A percentile compares a stretch with the other conserved stretches of the same genome.
These are phyloP conservation scores for Meganola albula DNA, from an alignment of 2,888 invertebrate species.

Conservation along the genomic window DNA sequence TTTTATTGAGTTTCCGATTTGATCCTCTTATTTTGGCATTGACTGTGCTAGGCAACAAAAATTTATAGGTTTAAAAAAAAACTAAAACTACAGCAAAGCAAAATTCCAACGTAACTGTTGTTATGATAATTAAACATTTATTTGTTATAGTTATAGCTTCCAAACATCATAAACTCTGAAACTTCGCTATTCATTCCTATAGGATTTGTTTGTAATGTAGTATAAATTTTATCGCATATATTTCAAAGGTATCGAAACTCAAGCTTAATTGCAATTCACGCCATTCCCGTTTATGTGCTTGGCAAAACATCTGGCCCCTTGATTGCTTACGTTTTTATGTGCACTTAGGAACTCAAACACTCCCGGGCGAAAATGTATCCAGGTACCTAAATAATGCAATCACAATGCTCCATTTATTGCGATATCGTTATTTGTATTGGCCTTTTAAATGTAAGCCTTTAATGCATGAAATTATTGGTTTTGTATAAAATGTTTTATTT, in stretches of 20 bases:
- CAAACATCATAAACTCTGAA: too few species aligned
- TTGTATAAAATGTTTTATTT: too few species aligned
- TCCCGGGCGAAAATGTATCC: slow-evolving; percentile 38
- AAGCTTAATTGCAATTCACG: slow-evolving; percentile 69
- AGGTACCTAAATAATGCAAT: slow-evolving; percentile 57
- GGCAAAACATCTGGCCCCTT: slow-evolving; percentile 67
- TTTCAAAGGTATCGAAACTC: slow-evolving; percentile 67
- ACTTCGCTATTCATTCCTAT: slow-evolving; percentile 20
- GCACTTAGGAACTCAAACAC: slow-evolving; percentile 57
- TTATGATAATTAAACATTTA: too few species aligned
- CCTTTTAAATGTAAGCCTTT: slow-evolving; percentile 26
- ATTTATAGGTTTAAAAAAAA: too few species aligned
- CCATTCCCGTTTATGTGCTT: slow-evolving; percentile 62
- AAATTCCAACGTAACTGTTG: too few species aligned
- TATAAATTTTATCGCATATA: slow-evolving; percentile 59
- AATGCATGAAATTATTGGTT: slow-evolving; percentile 6
- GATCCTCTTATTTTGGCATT: too few species aligned
- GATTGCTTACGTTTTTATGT: slow-evolving; percentile 71
- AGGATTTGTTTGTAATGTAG: slow-evolving; percentile 36
- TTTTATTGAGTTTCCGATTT: too few species aligned
- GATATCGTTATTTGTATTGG: slow-evolving; percentile 43
- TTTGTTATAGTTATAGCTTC: too few species aligned
- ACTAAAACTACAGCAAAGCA: too few species aligned
- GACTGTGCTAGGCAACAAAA: too few species aligned
- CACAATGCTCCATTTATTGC: slow-evolving; percentile 49